phyloP scores from a whole-genome alignment of 1,140 invertebrate genomes.

The Heliconius nattereri region DNA sequence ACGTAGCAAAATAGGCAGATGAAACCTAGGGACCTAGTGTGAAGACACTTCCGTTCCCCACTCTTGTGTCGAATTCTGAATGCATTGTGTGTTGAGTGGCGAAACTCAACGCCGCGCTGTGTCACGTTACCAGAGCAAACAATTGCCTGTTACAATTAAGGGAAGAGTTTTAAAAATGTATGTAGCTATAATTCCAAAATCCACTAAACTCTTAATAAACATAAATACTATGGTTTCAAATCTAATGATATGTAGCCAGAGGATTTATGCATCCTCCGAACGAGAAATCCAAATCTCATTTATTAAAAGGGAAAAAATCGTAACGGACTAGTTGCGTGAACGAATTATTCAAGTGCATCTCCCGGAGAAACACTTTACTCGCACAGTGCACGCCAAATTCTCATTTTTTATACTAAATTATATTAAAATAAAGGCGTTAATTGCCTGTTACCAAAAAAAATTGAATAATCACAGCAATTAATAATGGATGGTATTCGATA shows the following conservation, averaged over 20 bases:
- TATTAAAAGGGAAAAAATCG: conserved; percentile 52
- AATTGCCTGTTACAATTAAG: too few species aligned
- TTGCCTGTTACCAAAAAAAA: background rate
- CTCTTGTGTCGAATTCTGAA: too few species aligned
- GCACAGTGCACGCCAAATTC: background rate
- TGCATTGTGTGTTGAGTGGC: too few species aligned
- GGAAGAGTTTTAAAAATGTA: too few species aligned
- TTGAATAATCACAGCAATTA: conserved; percentile 5
- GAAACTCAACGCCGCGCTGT: too few species aligned
- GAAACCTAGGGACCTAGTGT: too few species aligned
- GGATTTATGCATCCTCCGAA: conserved; percentile 36
- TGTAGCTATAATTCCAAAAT: too few species aligned
- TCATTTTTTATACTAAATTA: background rate
- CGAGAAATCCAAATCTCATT: conserved; percentile 51
- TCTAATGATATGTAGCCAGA: background rate
- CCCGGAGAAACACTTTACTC: conserved; percentile 45
- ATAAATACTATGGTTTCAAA: too few species aligned
- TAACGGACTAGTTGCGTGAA: conserved; percentile 67
- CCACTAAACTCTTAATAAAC: too few species aligned
- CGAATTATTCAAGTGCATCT: conserved; percentile 71
- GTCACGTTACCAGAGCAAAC: too few species aligned
- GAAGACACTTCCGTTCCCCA: too few species aligned
- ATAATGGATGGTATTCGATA: conserved; percentile 10
- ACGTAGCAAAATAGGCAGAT: too few species aligned
- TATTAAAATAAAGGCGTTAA: background rate